These are phyloP conservation scores for Tetranychus truncatus DNA, from an alignment of 2,888 invertebrate genomes.

Conservation along the genomic window DNA sequence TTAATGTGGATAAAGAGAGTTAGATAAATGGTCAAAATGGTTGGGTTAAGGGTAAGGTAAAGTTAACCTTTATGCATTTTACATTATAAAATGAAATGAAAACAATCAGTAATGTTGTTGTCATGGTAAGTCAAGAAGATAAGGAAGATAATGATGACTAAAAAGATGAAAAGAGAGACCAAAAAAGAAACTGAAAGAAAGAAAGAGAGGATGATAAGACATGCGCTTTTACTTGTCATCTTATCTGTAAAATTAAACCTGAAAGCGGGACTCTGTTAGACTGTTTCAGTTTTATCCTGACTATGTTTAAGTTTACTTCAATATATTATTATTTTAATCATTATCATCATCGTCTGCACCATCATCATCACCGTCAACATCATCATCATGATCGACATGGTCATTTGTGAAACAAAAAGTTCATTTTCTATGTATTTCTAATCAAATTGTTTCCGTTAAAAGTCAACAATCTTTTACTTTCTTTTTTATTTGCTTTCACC, in stretches of 20 bases:
- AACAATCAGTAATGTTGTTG: not conserved
- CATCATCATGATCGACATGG: too few relatives aligned
- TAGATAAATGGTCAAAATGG: too few relatives aligned
- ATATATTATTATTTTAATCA: not conserved
- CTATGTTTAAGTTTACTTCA: not conserved
- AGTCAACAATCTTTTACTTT: too few relatives aligned
- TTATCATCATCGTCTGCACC: not conserved
- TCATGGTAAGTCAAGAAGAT: not conserved
- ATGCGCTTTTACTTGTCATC: not conserved
- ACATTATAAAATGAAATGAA: not conserved
- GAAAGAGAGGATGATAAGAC: not conserved
- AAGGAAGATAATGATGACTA: not conserved
- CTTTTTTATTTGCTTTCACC: too few relatives aligned
- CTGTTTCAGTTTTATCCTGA: not conserved
- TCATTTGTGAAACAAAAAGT: not conserved
- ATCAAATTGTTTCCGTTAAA: not conserved
- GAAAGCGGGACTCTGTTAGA: not conserved
- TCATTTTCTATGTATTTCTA: not conserved
- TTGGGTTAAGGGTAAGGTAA: not conserved
- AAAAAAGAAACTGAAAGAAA: not conserved
- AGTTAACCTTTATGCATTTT: not conserved
- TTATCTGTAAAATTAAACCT: not conserved
- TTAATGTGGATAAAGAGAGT: too few relatives aligned
- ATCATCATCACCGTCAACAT: too few relatives aligned
- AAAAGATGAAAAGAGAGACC: not conserved